Evolutionary conservation across 2,888 invertebrate genomes (phyloP), one percentile per base, ranked within the genome.

Genomic region (Limenitis camilla): DNA sequence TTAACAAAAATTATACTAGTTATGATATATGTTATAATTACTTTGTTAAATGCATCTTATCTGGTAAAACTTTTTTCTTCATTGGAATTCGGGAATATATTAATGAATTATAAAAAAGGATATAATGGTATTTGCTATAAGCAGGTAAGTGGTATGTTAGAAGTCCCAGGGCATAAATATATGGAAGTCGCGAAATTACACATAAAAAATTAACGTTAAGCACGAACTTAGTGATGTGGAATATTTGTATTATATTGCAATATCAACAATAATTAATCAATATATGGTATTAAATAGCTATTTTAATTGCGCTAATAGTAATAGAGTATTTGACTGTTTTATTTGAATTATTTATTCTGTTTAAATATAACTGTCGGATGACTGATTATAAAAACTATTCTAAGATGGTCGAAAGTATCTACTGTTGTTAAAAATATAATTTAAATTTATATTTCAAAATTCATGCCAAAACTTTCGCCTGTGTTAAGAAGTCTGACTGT

Each of bases 91-190:
- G n/a, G n/a, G n/a, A n/a, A n/a, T n/a, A n/a, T n/a, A 6, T 10
- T 27, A 36, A 36, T 11, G 35, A 10, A 8, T 8, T n/a, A 30
- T 0, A 30, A 10, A 41, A 5, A 28, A 5, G 35, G n/a, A 35
- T n/a, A n/a, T n/a, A n/a, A n/a, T n/a, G n/a, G n/a, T n/a, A n/a
- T n/a, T n/a, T n/a, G n/a, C n/a, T n/a, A 6, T n/a, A 10, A 36
- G 6, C 11, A 6, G 29, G 8, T 7, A 28, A 36, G 11, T 45
- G 36, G 35, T 29, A 48, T 50, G 58, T 50, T 59, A 59, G 55
- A 58, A 60, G 57, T 58, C 60, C 62, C 58, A 51, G 53, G 54
- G 55, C 41, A 50, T 57, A 59, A 40, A 59, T 61, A 59, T 55
- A 58, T 54, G 49, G 51, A 58, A 53, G 36, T 52, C 52, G 59